phyloP scores from a whole-genome alignment of 53 echinoderm and acorn worm species.

The Crossaster papposus region DNA sequence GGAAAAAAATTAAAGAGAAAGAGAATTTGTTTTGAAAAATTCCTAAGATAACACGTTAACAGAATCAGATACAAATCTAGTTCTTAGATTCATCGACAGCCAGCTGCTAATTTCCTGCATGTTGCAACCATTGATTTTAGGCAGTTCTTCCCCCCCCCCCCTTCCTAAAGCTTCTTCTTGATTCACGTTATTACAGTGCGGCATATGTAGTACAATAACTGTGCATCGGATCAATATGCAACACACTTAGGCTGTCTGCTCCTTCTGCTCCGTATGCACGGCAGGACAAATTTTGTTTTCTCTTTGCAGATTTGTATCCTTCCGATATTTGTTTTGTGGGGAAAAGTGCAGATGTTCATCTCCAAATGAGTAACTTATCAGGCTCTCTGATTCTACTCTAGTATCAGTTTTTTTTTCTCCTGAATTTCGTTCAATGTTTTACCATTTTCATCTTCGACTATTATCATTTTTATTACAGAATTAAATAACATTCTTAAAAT shows the following conservation, averaged over 20 bases:
- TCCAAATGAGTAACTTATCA: slow-evolving; percentile 1
- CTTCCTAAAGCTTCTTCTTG: background rate
- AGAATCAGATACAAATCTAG: slow-evolving; percentile 21
- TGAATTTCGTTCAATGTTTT: background rate
- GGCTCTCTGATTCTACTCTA: background rate
- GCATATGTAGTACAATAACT: slow-evolving; percentile 36
- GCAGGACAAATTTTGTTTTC: background rate
- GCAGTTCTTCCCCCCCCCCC: background rate
- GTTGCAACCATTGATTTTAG: slow-evolving; percentile 39
- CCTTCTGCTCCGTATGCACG: background rate
- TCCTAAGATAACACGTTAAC: background rate
- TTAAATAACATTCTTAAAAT: background rate
- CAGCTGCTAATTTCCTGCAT: slow-evolving; percentile 24
- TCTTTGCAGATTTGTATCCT: background rate
- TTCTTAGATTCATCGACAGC: slow-evolving; percentile 31
- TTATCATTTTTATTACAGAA: background rate
- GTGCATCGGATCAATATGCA: slow-evolving; percentile 28
- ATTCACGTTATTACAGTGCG: slow-evolving; percentile 2
- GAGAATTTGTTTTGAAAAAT: background rate
- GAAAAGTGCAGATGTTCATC: slow-evolving; percentile 40
- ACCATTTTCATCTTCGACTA: background rate
- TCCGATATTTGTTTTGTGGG: slow-evolving; percentile 2
- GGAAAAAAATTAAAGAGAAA: background rate
- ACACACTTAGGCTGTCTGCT: slow-evolving; percentile 26
- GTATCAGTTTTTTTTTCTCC: background rate